Conservation (phyloP, 1,140 invertebrate genomes). For the Globodera ellingtonae region DNA sequence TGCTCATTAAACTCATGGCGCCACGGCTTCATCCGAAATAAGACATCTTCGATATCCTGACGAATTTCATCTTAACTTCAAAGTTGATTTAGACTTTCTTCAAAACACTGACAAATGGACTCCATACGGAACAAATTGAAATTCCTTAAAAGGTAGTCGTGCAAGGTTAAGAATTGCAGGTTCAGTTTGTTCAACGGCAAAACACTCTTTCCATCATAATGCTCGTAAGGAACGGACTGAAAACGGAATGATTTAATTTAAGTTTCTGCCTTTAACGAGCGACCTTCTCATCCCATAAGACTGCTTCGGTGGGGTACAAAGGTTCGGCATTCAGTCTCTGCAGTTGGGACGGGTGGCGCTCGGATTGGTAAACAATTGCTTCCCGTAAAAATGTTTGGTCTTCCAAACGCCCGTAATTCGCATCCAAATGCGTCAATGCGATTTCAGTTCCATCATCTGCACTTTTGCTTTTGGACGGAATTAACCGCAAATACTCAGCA, state of each 20-base stretch:
- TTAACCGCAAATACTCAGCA: conserved; percentile 79
- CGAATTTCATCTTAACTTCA: conserved; percentile 82
- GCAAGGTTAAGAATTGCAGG: conserved; percentile 94
- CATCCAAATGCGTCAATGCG: conserved; percentile 9
- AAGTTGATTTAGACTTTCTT: conserved; percentile 31
- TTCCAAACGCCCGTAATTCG: conserved; percentile 32
- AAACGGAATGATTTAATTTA: not conserved
- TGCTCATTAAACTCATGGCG: conserved; percentile 75
- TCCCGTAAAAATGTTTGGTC: conserved; percentile 43
- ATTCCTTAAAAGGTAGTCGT: conserved; percentile 95
- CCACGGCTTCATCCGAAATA: conserved; percentile 91
- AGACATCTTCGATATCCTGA: conserved; percentile 95
- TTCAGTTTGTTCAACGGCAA: conserved; percentile 95
- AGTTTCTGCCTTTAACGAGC: not conserved
- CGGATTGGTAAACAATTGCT: conserved; percentile 76
- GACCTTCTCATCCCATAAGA: conserved; percentile 96
- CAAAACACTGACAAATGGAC: conserved; percentile 81
- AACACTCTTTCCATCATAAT: conserved; percentile 85
- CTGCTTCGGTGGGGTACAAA: conserved; percentile 93
- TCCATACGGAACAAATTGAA: conserved; percentile 96
- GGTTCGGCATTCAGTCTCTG: conserved; percentile 96
- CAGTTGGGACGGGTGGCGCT: conserved; percentile 84
- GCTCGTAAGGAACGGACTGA: conserved; percentile 87
- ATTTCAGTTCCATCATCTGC: conserved; percentile 73
- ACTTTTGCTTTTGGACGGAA: conserved; percentile 73